These are phyloP conservation scores for Erpetoichthys calabaricus DNA, from an alignment of 2,797 vertebrate species.

Conservation along the genomic window DNA sequence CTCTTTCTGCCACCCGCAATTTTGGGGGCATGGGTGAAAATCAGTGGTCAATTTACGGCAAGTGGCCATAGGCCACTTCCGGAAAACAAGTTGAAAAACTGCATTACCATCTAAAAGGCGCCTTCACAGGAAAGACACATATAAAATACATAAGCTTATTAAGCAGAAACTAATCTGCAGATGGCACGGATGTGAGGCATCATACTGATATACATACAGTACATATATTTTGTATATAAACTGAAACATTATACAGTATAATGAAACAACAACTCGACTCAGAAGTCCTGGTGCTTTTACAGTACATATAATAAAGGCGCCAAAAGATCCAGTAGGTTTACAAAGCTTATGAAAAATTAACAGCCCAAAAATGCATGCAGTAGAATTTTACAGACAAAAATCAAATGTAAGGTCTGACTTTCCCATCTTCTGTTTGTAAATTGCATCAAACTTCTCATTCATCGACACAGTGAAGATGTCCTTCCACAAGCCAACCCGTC, in stretches of 20 bases:
- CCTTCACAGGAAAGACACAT: too few species aligned
- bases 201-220: too few species aligned
- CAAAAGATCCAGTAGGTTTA: not conserved
- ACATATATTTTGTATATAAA: too few species aligned
- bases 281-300: constrained; percentile 1
- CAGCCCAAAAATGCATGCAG: not conserved
- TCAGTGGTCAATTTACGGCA: too few species aligned
- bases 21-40: too few species aligned
- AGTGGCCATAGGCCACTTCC: too few species aligned
- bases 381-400: constrained; percentile 65
- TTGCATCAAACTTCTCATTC: constrained; percentile 90
- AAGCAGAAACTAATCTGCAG: too few species aligned
- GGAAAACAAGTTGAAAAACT: too few species aligned
- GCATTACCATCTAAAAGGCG: too few species aligned
- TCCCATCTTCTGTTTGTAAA: constrained; percentile 94
- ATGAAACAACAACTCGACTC: not conserved
- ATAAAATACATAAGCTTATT: too few species aligned
- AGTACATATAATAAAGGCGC: not conserved
- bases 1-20: too few species aligned
- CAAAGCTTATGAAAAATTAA: not conserved
- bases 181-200: too few species aligned
- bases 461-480: constrained; percentile 98
- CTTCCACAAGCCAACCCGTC: constrained; percentile 87
- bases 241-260: constrained; percentile 1
- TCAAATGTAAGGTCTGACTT: constrained; percentile 89